Base-by-base conservation (phyloP, 1,140 invertebrate species). In the Manduca sexta region DNA sequence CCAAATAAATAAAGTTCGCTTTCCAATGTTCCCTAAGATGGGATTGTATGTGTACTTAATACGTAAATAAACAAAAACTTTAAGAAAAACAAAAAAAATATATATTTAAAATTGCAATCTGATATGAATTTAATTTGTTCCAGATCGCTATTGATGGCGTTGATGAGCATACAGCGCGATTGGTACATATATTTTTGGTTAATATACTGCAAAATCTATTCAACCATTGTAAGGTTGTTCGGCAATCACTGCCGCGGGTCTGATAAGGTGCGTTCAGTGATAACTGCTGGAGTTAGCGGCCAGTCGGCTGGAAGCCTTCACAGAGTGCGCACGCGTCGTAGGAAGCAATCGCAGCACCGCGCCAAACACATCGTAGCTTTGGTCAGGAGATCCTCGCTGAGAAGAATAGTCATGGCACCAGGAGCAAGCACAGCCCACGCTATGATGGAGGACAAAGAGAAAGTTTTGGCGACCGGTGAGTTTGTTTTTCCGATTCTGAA, bases 381-480 rank as follows among this genome's bases (percentile, higher is more conserved):
- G 61, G 74, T 74, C 35, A 72, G 79, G 48, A 82, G 75, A 74
- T 73, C 76, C 43, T 85, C 79, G 30, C 52, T 80, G 33, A 76
- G 74, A 56, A 70, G 76, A 60, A 78, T 83, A 53, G 79, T 84
- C 8, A 84, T 84, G 81, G 81, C 81, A 65, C 81, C 81, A 34
- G 81, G 81, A 78, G 64, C 79, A 31, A 77, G 73, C 56, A 76
- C 84, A 45, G 79, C 74, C 15, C 81, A 86, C 51, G 63, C 83
- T 37, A 86, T 86, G 83, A 79, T 81, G 66, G 82, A 86, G 49
- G 84, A 86, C 60, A 87, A 87, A 60, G 82, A 85, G 69, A 82
- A 82, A 59, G 58, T 69, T 41, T 53, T 77, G 31, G 64, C 78
- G 33, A 66, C 72, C 35, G 78, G 81, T 84, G 43, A 74, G 76